These are phyloP conservation scores for Heliconius charithonia DNA, from an alignment of 2,888 invertebrate species.

Conservation along the genomic window DNA sequence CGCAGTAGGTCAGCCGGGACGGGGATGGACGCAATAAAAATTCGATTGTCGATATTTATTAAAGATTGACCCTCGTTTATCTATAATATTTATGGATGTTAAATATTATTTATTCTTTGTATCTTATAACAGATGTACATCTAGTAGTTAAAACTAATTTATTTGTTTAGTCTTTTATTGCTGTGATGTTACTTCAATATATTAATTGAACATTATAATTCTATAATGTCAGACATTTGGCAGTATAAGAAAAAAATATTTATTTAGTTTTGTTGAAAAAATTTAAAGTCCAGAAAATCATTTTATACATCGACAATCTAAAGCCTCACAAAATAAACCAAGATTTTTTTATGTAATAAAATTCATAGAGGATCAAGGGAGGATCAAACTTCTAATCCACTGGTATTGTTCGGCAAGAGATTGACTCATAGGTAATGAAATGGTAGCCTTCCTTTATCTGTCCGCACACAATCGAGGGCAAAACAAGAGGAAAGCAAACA, in stretches of 20 bases:
- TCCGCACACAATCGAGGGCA: slow-evolving; percentile 71
- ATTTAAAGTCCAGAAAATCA: too few relatives aligned
- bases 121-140: slow-evolving; percentile 30
- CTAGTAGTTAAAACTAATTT: background rate
- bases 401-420: slow-evolving; percentile 66
- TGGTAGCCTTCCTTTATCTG: slow-evolving; percentile 74
- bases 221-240: background rate
- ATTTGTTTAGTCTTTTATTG: background rate
- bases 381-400: slow-evolving; percentile 56
- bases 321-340: background rate
- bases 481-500: slow-evolving; percentile 77
- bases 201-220: background rate
- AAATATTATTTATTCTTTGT: slow-evolving; percentile 45
- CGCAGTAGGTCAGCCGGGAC: slow-evolving; percentile 68
- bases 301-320: background rate
- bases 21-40: slow-evolving; percentile 69
- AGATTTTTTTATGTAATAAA: background rate
- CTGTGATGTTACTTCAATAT: background rate
- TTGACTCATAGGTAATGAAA: slow-evolving; percentile 76
- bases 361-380: background rate
- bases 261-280: background rate
- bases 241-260: background rate
- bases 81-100: slow-evolving; percentile 50
- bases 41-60: slow-evolving; percentile 64
- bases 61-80: slow-evolving; percentile 55